Evolutionary conservation across 2,888 invertebrate genomes (phyloP).

Genomic region (Parnassius smintheus): DNA sequence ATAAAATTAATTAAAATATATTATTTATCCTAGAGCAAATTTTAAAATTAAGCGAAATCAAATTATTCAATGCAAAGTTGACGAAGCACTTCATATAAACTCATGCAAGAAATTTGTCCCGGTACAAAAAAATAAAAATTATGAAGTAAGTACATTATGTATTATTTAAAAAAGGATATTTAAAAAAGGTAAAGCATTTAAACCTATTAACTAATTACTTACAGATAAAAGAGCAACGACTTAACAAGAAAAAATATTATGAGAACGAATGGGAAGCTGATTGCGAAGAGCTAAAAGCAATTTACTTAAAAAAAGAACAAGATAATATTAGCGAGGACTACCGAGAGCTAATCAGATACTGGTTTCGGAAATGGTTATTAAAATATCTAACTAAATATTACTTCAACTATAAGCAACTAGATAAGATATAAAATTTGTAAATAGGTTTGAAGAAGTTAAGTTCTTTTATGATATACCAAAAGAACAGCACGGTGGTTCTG

Average conservation of each 20-base stretch:
- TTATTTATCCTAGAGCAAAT: constrained; percentile 42
- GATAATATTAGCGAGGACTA: constrained; percentile 49
- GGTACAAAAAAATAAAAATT: constrained; percentile 31
- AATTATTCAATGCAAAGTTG: constrained; percentile 42
- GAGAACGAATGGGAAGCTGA: constrained; percentile 41
- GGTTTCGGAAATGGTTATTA: constrained; percentile 61
- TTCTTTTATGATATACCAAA: constrained; percentile 59
- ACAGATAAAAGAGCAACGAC: constrained; percentile 21
- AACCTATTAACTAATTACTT: not conserved
- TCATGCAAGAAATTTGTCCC: constrained; percentile 35
- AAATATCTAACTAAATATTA: not conserved
- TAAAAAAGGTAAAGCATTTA: not conserved
- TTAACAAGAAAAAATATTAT: constrained; percentile 33
- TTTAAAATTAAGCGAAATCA: constrained; percentile 54
- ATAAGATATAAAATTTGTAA: not conserved
- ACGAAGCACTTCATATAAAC: constrained; percentile 48
- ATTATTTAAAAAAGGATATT: not conserved
- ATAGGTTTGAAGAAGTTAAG: constrained; percentile 54
- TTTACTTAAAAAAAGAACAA: constrained; percentile 38
- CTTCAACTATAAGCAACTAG: not conserved
- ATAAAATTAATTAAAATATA: not conserved
- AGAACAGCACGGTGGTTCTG: constrained; percentile 46
- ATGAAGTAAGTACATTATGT: constrained; percentile 40
- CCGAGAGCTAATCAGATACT: constrained; percentile 52
- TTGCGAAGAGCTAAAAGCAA: constrained; percentile 40